phyloP scores from a whole-genome alignment of 1,140 invertebrate species.

The Drosophila littoralis region DNA sequence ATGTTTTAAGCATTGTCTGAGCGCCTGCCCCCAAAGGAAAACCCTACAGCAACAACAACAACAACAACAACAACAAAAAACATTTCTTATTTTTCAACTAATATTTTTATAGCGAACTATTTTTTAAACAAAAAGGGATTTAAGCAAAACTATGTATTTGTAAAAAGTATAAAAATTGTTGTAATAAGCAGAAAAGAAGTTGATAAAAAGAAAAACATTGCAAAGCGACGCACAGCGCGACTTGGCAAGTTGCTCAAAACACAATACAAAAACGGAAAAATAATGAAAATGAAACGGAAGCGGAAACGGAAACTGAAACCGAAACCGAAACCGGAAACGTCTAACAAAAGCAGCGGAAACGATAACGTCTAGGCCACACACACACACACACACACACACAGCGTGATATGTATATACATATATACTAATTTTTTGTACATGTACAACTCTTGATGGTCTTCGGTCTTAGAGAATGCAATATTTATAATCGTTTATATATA shows the following conservation, averaged over 20 bases:
- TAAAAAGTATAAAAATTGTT: constrained; percentile 52
- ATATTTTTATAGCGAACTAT: constrained; percentile 79
- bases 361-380: constrained; percentile 42
- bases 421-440: constrained; percentile 46
- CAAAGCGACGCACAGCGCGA: constrained; percentile 67
- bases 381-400: constrained; percentile 53
- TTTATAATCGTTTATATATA: constrained; percentile 51
- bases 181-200: constrained; percentile 40
- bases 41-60: constrained; percentile 45
- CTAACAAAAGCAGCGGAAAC: too few relatives aligned
- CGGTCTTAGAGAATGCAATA: constrained; percentile 39
- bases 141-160: constrained; percentile 69
- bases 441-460: constrained; percentile 51
- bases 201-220: constrained; percentile 51
- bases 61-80: constrained; percentile 52
- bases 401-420: constrained; percentile 74
- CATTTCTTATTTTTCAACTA: constrained; percentile 80
- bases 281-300: constrained; percentile 16
- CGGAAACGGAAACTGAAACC: too few relatives aligned
- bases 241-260: constrained; percentile 63
- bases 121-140: constrained; percentile 70
- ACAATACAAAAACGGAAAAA: constrained; percentile 32
- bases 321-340: too few relatives aligned
- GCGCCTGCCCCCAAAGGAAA: constrained; percentile 48
- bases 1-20: constrained; percentile 68